A percentile compares a stretch with the other conserved stretches of the same genome.
phyloP scores from a whole-genome alignment of 2,888 invertebrate genomes.

The Chorisops tibialis region DNA sequence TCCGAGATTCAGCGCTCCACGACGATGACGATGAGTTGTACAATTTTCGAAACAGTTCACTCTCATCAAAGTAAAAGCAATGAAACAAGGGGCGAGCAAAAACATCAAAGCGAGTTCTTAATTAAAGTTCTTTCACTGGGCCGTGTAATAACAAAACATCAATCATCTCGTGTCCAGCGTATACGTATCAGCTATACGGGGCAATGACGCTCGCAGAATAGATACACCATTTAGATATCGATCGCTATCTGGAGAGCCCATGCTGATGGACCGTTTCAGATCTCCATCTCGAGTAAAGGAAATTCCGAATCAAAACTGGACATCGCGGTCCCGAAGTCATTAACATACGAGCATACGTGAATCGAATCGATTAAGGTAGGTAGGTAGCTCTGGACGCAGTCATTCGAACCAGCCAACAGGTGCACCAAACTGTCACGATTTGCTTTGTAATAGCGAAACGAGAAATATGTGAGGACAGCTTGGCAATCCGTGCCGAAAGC shows the following conservation, averaged over 20 bases:
- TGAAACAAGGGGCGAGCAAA: conserved; percentile 10
- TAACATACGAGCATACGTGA: background rate
- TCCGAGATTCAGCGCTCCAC: no score
- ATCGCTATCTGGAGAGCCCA: conserved; percentile 13
- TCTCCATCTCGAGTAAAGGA: background rate
- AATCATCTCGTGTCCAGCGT: conserved; percentile 25
- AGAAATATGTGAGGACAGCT: conserved; percentile 1
- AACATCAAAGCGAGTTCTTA: conserved; percentile 28
- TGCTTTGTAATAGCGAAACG: background rate
- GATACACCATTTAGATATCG: conserved; percentile 19
- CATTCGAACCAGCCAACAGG: background rate
- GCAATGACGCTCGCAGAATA: background rate
- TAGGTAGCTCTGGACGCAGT: no score
- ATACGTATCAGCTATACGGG: background rate
- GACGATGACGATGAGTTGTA: conserved; percentile 16
- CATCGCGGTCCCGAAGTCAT: background rate
- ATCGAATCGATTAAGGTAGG: background rate
- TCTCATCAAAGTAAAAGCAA: conserved; percentile 12
- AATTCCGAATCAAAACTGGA: conserved; percentile 11
- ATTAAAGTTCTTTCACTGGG: conserved; percentile 27
- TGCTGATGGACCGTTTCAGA: conserved; percentile 1
- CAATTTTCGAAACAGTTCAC: conserved; percentile 8
- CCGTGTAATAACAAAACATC: conserved; percentile 30
- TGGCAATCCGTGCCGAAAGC: background rate
- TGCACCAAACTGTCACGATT: conserved; percentile 1